These are phyloP conservation scores for Zapornia atra DNA, from an alignment of 2,113 vertebrate species.

Conservation along the genomic window DNA sequence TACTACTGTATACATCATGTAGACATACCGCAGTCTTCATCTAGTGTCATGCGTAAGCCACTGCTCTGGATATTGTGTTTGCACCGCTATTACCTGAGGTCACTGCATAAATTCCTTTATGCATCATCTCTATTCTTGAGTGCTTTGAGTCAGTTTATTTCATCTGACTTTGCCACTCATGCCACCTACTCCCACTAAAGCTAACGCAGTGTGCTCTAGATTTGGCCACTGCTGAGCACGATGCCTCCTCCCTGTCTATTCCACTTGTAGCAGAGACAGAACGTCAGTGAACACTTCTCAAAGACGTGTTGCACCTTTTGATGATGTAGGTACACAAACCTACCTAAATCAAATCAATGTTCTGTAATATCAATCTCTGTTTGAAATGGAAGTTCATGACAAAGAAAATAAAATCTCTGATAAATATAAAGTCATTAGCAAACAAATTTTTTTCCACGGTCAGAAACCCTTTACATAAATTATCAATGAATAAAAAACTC, in stretches of 20 bases:
- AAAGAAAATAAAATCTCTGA: background rate
- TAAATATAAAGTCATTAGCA: background rate
- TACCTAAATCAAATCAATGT: background rate
- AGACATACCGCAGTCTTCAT: background rate
- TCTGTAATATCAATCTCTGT: background rate
- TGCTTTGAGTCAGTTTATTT: background rate
- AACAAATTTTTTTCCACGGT: background rate
- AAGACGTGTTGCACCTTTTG: background rate
- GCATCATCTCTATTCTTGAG: background rate
- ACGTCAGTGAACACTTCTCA: background rate
- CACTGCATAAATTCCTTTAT: background rate
- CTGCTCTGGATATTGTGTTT: background rate
- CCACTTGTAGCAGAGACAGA: background rate
- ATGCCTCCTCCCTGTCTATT: background rate
- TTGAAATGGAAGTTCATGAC: background rate
- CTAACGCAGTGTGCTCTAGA: background rate
- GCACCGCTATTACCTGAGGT: background rate
- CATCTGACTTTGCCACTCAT: background rate
- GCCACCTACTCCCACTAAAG: background rate
- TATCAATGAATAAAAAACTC: background rate
- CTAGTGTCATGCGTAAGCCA: background rate
- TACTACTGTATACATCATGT: background rate
- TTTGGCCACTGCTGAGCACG: background rate
- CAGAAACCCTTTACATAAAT: background rate
- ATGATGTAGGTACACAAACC: background rate